A percentile compares a stretch with the other conserved stretches of the same genome.
phyloP scores from a whole-genome alignment of 2,797 vertebrate genomes.

The Pampus argenteus region DNA sequence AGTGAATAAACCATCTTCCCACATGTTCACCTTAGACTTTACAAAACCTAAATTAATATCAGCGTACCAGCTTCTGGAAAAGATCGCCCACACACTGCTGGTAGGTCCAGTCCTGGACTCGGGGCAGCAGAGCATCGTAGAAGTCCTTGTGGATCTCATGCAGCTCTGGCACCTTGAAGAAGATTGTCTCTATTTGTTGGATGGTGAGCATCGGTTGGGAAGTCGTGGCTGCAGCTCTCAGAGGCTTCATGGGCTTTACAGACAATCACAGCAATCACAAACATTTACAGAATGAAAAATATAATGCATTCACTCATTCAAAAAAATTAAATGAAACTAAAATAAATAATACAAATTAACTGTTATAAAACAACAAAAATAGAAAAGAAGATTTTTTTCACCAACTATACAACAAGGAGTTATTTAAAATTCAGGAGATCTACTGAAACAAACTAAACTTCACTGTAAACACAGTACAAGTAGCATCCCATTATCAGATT shows the following conservation, averaged over 20 bases:
- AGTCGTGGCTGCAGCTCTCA: slow-evolving; percentile 96
- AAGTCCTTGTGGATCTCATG: slow-evolving; percentile 99
- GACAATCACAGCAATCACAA: slow-evolving; percentile 9
- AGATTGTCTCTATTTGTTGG: slow-evolving; percentile 98
- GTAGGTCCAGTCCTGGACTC: slow-evolving; percentile 94
- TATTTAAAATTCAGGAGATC: not conserved
- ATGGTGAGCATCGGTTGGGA: slow-evolving; percentile 95
- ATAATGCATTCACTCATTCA: no score
- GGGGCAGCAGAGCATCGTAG: slow-evolving; percentile 92
- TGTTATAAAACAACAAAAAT: not conserved
- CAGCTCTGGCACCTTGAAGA: slow-evolving; percentile 99
- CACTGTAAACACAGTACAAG: not conserved
- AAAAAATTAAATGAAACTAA: no score
- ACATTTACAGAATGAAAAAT: not conserved
- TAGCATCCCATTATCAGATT: not conserved
- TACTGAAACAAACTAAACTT: not conserved
- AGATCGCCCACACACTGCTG: slow-evolving; percentile 97
- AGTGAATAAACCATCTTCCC: not conserved
- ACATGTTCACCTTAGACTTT: not conserved
- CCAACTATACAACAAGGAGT: not conserved
- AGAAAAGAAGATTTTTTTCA: not conserved
- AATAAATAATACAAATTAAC: no score
- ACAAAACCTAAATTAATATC: not conserved
- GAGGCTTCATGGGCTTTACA: slow-evolving; percentile 95
- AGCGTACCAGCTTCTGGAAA: slow-evolving; percentile 90